Evolutionary conservation across 2,888 invertebrate species (phyloP).

Genomic region (Rutpela maculata): DNA sequence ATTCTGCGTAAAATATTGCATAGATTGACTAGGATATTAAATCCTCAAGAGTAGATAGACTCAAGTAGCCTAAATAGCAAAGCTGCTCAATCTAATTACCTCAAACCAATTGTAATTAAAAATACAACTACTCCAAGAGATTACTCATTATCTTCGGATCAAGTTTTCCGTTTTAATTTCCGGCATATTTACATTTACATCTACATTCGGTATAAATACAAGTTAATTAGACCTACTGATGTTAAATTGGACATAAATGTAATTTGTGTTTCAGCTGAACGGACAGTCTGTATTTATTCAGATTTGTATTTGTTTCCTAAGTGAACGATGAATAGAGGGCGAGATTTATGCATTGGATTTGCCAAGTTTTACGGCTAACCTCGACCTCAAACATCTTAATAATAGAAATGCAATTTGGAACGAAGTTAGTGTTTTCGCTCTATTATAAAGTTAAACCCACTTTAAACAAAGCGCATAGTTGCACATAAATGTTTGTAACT

Average conservation of each 20-base stretch:
- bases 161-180: not conserved
- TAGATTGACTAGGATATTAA: too few species aligned
- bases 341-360: slow-evolving; percentile 6
- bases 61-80: not conserved
- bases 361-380: slow-evolving; percentile 9
- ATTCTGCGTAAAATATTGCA: too few species aligned
- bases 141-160: not conserved
- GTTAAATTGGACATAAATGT: slow-evolving; percentile 5
- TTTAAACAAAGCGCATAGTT: not conserved
- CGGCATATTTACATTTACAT: not conserved
- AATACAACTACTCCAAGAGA: not conserved
- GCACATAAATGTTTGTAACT: not conserved
- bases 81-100: not conserved
- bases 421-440: not conserved
- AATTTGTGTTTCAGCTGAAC: not conserved
- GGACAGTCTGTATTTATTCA: not conserved
- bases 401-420: not conserved
- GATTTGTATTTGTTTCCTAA: not conserved
- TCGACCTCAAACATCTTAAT: slow-evolving; percentile 9
- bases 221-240: not conserved
- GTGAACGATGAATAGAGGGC: slow-evolving; percentile 1
- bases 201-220: not conserved
- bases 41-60: too few species aligned
- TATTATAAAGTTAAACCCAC: not conserved
- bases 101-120: not conserved